A percentile compares a stretch with the other conserved stretches of the same genome.
phyloP scores from a whole-genome alignment of 2,113 vertebrate genomes.

The Clarias macrocephalus region DNA sequence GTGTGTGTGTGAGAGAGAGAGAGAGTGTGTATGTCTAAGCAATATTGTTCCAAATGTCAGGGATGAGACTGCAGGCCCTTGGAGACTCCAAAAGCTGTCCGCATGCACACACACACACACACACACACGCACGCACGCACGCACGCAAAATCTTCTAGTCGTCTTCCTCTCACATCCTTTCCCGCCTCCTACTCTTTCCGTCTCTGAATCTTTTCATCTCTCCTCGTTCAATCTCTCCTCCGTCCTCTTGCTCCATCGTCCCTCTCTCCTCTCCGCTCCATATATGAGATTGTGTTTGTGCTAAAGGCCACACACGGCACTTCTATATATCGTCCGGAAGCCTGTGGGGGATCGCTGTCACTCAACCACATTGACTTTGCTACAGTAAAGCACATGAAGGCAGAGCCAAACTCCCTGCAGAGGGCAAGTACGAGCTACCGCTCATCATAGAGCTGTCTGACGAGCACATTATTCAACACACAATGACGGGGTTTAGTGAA shows the following conservation, averaged over 20 bases:
- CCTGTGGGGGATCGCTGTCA: slow-evolving; percentile 47
- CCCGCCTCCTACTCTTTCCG: slow-evolving; percentile 27
- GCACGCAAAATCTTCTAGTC: slow-evolving; percentile 48
- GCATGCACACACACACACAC: slow-evolving; percentile 61
- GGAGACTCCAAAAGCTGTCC: slow-evolving; percentile 69
- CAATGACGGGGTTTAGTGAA: slow-evolving; percentile 1
- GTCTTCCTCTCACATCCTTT: slow-evolving; percentile 3
- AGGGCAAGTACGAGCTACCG: slow-evolving; percentile 5
- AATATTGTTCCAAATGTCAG: slow-evolving; percentile 78
- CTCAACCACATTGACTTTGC: slow-evolving; percentile 44
- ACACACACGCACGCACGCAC: slow-evolving; percentile 60
- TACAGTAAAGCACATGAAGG: slow-evolving; percentile 35
- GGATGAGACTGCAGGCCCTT: slow-evolving; percentile 66
- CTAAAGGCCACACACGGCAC: slow-evolving; percentile 49
- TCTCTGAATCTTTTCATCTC: slow-evolving; percentile 27
- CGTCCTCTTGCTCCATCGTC: slow-evolving; percentile 18
- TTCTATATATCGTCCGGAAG: slow-evolving; percentile 47
- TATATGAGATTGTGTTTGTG: slow-evolving; percentile 45
- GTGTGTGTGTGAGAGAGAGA: slow-evolving; percentile 23
- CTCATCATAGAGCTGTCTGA: slow-evolving; percentile 33
- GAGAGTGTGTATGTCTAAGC: slow-evolving; percentile 54
- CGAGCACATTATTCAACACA: slow-evolving; percentile 26
- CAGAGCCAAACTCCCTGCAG: slow-evolving; percentile 32
- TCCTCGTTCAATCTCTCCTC: slow-evolving; percentile 32
- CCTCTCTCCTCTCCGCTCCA: slow-evolving; percentile 27